Evolutionary conservation across 2,888 invertebrate species (phyloP), one percentile per base, ranked within the genome.

Genomic region (Drosophila cognata): DNA sequence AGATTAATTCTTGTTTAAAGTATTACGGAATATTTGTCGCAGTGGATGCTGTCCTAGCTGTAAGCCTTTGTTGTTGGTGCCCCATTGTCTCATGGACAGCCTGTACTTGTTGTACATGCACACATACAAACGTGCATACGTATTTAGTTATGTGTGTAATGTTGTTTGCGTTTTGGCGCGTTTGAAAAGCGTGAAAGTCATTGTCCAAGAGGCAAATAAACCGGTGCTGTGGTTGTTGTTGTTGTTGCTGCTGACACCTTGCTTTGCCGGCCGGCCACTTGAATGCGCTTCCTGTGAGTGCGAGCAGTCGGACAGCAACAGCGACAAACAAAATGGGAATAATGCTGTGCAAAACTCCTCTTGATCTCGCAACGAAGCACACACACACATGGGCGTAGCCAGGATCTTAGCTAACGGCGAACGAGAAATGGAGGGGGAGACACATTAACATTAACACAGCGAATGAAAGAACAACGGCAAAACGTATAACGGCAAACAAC

Each of bases 151-250:
- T 68, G 53, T 68, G 51, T 50, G 41, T 60, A 52, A 59, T 72
- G 68, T 79, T 74, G 67, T 70, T 73, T 67, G 68, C 76, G 51
- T 84, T 90, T 88, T 86, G 90, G 90, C 90, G 90, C 90, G 88
- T 84, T 87, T 84, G 72, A 84, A 84, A 84, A 87, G 90, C 89
- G 89, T 87, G 88, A 90, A 87, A 87, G 90, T 87, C 89, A 90
- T 88, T 85, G 88, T 89, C 73, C 86, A 85, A 74, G 68, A 51
- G 56, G 53, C 69, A 70, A 71, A 73, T 58, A 69, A 56, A 56
- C 36, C n/a, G n/a, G 53, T 55, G 52, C 25, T 55, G 51, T 50
- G 51, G 63, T 41, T 55, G 55, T 36, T 55, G 55, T 53, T 43
- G 51, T 50, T 41, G 71, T 18, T 16, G 46, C 6, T 55, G 55